Evolutionary conservation across 1,140 invertebrate species (phyloP), one percentile per base, ranked within the genome.

Genomic region (Penaeus japonicus): DNA sequence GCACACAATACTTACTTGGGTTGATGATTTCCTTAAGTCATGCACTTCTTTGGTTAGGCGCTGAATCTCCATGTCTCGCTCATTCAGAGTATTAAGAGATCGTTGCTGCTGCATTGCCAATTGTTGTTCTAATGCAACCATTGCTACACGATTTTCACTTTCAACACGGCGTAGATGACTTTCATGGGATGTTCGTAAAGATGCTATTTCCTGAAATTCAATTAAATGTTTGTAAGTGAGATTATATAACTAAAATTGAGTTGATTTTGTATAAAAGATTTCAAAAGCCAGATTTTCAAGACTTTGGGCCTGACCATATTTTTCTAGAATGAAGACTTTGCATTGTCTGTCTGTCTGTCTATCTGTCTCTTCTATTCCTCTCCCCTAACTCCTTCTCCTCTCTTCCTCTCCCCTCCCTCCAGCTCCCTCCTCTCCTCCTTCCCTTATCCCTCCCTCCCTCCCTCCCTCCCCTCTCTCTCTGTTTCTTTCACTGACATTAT

Each of bases 41-140:
- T 94, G 93, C 85, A 95, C 94, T 4, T 94, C 94, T 15, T 94
- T 92, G 90, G 95, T 95, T 22, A 96, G 91, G 1, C 94, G 93
- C 73, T 94, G 93, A 62, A 97, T 95, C 91, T 97, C 96, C 89
- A 95, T 94, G 91, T 97, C 96, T 82, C 97, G 96, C 91, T 97
- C 96, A 47, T 96, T 95, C 10, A 97, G 92, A 12, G 97, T 92
- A 2, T 94, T 94, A 12, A 97, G 93, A 22, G 96, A 96, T 80
- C 96, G 92, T 82, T 96, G 96, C 24, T 96, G 92, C 91, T 97
- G 97, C 84, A 95, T 95, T 70, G 95, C 93, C n/a, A 97, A 92
- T 91, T 97, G 95, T 78, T 95, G 94, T 91, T 97, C 96, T 32
- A 97, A 24, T n/a, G 86, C 86, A n/a, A 80, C 86, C 91, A 59